Evolutionary conservation across 2,888 invertebrate genomes (phyloP), one percentile per base, ranked within the genome.

Genomic region (Operophtera brumata): DNA sequence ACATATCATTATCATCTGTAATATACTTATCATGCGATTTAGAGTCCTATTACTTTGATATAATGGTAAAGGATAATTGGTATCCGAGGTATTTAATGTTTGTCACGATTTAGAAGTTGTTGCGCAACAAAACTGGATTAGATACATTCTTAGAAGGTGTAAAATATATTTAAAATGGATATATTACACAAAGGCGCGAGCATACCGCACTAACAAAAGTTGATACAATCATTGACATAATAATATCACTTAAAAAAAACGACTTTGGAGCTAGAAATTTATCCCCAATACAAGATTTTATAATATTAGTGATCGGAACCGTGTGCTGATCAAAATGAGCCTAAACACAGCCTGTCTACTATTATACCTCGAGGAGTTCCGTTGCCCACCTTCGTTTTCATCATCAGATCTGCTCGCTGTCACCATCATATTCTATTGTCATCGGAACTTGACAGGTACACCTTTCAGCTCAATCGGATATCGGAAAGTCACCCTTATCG

Each of bases 171-270:
- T 55, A 57, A 59, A 64, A 60, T 57, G 65, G 70, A 69, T 71
- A 71, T 52, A 67, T 71, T 71, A 61, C 71, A 70, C 69, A 66
- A 56, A 67, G 41, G 42, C 41, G 49, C 47, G 53, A 62, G 61
- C 46, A 48, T 50, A 54, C 56, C 65, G 66, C 61, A 49, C 9
- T 40, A 42, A 42, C 9, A 39, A 12, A 14, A 28, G 28, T 6
- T 13, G 4, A 14, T 4, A 20, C 2, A 37, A 36, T 46, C 46
- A 28, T 45, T 37, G 10, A 9, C 12, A 9, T 26, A 36, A 30
- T 30, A 30, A 20, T 20, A 4, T 20, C 4, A 20, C n/a, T n/a
- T 3, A 20, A 20, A 20, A 20, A 20, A 20, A 20, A 20, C 20
- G 4, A 3, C 20, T 4, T 20, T 3, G 20, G 20, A 20, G 20